Evolutionary conservation across 2,113 vertebrate genomes (phyloP), one percentile per base, ranked within the genome.

Genomic region (Orientallactaga bullata): DNA sequence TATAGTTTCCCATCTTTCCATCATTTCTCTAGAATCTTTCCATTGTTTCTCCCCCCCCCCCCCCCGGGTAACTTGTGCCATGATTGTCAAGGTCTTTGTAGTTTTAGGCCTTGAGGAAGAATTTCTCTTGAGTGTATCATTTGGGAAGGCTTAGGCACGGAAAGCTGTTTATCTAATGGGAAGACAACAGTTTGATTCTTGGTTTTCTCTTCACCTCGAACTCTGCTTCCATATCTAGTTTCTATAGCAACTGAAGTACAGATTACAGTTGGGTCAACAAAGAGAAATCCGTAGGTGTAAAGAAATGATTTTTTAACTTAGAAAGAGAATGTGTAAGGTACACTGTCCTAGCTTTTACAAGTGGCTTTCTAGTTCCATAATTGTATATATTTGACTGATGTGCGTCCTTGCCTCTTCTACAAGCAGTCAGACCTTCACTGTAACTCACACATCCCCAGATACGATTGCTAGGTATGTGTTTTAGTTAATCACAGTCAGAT

Each of bases 161-260:
- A 85, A 83, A 79, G 5, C 7, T 89, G 30, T 84, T 88, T 88
- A 73, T 71, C 92, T 76, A 76, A 66, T 79, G 21, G 83, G 85
- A 96, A 92, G 18, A 9, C 65, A 71, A 58, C 65, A 32, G 5
- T 80, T 93, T 84, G 95, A 89, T 92, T 95, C 69, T 90, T 90
- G 89, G 71, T 32, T 63, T 93, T 91, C 51, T 87, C 66, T 91
- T 91, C 71, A 86, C 18, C 39, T 86, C 93, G 15, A 30, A 82
- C 20, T 90, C 15, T 89, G 55, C 84, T 97, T 93, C 28, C 87
- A 1, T 84, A 58, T 89, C 85, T 95, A 61, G 77, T 96, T 95
- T 94, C 87, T 91, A 32, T 96, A 96, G 94, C 90, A 96, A 85
- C 95, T 84, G 84, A 85, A 47, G 13, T 85, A 65, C 5, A 66